Base-by-base conservation (phyloP, 2,113 vertebrate genomes). In the Toxotes jaculatrix region DNA sequence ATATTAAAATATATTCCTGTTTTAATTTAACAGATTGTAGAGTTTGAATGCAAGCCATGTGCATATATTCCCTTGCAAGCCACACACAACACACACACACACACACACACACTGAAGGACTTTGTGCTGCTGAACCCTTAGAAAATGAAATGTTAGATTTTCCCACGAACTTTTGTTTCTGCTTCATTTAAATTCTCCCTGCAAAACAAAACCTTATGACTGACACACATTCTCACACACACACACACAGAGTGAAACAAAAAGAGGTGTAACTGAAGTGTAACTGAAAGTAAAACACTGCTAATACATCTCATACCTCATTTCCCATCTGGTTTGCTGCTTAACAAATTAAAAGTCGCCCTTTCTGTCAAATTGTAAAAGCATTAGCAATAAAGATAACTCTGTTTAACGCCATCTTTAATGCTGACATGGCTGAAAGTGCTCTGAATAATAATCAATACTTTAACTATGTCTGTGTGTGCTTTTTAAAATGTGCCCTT, bases 311-410 rank as follows among this genome's bases (percentile, higher is more conserved):
- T 67, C 31, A 14, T 13, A 32, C 69, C 60, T 82, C 23, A 80
- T 83, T 78, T 82, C 55, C 38, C 16, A 55, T 84, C 51, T 55
- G 66, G 12, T 78, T 77, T 68, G n/a, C 45, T 84, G 16, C 45
- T 62, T n/a, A 32, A 74, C 43, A 87, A 88, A 80, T 82, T 78
- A 79, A 64, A 80, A 74, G 66, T 63, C 11, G n/a, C 51, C 86
- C 53, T 70, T 68, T 36, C 31, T 63, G 45, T 10, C 49, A 62
- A 75, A 63, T 0, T 40, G 32, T 17, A 34, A 14, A 60, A 42
- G 68, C 17, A 0, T 0, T 12, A 27, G 8, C 10, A 45, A 68
- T 40, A 43, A 60, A 79, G 43, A 64, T 17, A n/a, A 14, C 27
- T 43, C 34, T 60, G 70, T 81, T 4, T 66, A 4, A 38, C 66